These are phyloP conservation scores for Miltochrista miniata DNA, from an alignment of 2,888 invertebrate species.

Conservation along the genomic window DNA sequence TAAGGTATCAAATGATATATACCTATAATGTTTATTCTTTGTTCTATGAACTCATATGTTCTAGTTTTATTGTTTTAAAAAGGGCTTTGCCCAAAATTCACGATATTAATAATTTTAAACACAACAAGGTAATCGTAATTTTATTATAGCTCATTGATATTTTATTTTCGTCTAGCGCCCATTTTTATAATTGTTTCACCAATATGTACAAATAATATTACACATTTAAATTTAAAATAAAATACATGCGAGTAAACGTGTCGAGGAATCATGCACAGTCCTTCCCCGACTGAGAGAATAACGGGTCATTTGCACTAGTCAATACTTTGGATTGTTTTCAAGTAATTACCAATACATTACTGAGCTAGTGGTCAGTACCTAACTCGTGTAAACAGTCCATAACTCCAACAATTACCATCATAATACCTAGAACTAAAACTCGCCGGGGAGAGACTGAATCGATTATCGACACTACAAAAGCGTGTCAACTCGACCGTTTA, in stretches of 20 bases:
- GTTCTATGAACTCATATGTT: constrained; percentile 67
- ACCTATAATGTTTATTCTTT: constrained; percentile 22
- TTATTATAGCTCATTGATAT: constrained; percentile 15
- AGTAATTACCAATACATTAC: too few relatives aligned
- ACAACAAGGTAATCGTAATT: constrained; percentile 23
- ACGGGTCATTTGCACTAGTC: too few relatives aligned
- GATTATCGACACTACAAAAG: too few relatives aligned
- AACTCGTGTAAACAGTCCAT: too few relatives aligned
- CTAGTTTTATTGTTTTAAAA: constrained; percentile 36
- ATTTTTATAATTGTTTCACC: neutral
- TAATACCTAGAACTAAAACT: too few relatives aligned
- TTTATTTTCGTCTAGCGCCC: neutral
- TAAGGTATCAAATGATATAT: constrained; percentile 37
- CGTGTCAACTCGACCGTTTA: too few relatives aligned
- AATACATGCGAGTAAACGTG: neutral
- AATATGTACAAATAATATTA: neutral
- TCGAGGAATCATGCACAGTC: neutral
- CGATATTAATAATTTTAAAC: constrained; percentile 26
- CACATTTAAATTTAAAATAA: constrained; percentile 1
- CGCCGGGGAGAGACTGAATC: too few relatives aligned
- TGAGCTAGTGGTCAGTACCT: too few relatives aligned
- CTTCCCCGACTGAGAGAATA: too few relatives aligned
- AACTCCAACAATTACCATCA: too few relatives aligned
- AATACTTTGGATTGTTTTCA: too few relatives aligned
- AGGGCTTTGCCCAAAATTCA: constrained; percentile 52